phyloP scores from a whole-genome alignment of 2,888 invertebrate genomes.

The Drosophila imparisetae region DNA sequence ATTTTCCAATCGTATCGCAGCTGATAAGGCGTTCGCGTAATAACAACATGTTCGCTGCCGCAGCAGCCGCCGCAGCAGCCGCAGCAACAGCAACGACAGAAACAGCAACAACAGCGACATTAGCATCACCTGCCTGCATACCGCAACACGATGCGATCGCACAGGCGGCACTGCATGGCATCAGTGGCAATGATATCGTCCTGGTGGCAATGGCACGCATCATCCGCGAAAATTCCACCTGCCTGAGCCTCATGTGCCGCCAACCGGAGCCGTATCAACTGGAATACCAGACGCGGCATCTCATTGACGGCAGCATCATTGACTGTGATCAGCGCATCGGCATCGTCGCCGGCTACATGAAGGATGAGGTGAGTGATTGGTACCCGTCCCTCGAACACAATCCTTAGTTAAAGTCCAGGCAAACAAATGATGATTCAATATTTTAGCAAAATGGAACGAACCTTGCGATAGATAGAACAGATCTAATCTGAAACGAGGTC shows the following conservation, averaged over 20 bases:
- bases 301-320: slow-evolving; percentile 94
- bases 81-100: slow-evolving; percentile 67
- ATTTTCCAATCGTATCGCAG: slow-evolving; percentile 84
- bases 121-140: slow-evolving; percentile 50
- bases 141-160: slow-evolving; percentile 84
- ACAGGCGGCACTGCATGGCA: slow-evolving; percentile 85
- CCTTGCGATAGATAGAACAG: background rate
- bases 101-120: slow-evolving; percentile 62
- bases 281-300: slow-evolving; percentile 95
- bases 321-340: slow-evolving; percentile 96
- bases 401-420: background rate
- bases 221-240: slow-evolving; percentile 86
- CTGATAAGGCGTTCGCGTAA: slow-evolving; percentile 85
- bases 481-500: background rate
- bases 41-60: slow-evolving; percentile 75
- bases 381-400: background rate
- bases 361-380: slow-evolving; percentile 89
- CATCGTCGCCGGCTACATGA: slow-evolving; percentile 94
- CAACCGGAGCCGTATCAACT: slow-evolving; percentile 90
- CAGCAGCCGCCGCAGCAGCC: slow-evolving; percentile 64
- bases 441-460: background rate
- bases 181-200: slow-evolving; percentile 88
- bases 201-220: slow-evolving; percentile 91
- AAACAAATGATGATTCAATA: no score
- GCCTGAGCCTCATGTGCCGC: slow-evolving; percentile 87